Evolutionary conservation across 2,888 invertebrate species (phyloP).

Genomic region (Zygogramma bicolorata): DNA sequence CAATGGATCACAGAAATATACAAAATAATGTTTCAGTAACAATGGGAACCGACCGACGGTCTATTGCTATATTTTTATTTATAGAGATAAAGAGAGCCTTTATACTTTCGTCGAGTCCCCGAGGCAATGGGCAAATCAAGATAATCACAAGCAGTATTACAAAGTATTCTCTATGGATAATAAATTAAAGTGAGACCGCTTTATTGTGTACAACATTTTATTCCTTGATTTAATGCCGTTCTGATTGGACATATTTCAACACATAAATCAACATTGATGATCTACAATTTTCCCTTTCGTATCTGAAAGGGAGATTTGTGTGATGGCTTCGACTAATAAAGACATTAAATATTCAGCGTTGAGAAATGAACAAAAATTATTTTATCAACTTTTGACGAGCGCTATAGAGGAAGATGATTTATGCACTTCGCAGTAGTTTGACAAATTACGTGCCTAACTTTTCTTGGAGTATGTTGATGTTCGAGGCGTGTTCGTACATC

Average conservation of each 20-base stretch:
- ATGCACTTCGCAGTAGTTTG: conserved; percentile 4
- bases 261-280: conserved; percentile 47
- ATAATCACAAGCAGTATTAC: conserved; percentile 27
- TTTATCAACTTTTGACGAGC: conserved; percentile 9
- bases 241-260: conserved; percentile 46
- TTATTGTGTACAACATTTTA: conserved; percentile 40
- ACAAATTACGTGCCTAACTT: neutral
- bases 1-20: conserved; percentile 7
- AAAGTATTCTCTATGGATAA: conserved; percentile 41
- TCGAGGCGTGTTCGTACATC: conserved; percentile 2
- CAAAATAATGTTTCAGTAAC: conserved; percentile 10
- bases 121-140: conserved; percentile 24
- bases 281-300: conserved; percentile 43
- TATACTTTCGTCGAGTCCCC: conserved; percentile 29
- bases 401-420: neutral
- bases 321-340: conserved; percentile 32
- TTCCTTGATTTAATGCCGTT: conserved; percentile 47
- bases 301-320: conserved; percentile 23
- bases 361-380: conserved; percentile 32
- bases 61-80: conserved; percentile 29
- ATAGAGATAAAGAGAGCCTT: conserved; percentile 12
- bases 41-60: conserved; percentile 21
- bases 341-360: conserved; percentile 29
- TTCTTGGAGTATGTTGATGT: conserved; percentile 5
- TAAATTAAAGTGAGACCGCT: conserved; percentile 42